These are phyloP conservation scores for Enteromius paludinosus DNA, from an alignment of 2,797 vertebrate species.

Conservation along the genomic window DNA sequence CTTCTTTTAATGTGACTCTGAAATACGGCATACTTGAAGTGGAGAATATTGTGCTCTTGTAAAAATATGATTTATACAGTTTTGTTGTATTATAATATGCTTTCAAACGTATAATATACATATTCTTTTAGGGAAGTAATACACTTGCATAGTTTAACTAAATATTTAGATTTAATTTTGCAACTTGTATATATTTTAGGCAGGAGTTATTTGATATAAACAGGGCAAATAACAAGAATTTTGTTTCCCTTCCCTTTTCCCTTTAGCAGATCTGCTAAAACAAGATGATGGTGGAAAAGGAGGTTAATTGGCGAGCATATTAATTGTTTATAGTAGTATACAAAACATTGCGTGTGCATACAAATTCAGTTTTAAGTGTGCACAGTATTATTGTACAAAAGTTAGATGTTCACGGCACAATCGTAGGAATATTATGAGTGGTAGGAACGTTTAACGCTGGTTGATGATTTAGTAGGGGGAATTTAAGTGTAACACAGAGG, in stretches of 20 bases:
- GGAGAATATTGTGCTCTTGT: background rate
- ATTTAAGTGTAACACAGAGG: background rate
- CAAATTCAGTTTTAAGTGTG: background rate
- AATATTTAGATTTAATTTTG: background rate
- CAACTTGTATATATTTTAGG: background rate
- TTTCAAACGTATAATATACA: background rate
- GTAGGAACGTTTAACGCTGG: slow-evolving; percentile 36
- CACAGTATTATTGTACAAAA: background rate
- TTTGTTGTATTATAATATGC: background rate
- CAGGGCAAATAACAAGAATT: background rate
- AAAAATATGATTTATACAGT: background rate
- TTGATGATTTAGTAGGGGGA: slow-evolving; percentile 65
- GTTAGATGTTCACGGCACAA: background rate
- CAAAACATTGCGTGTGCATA: background rate
- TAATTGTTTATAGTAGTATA: background rate
- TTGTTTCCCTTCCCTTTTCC: background rate
- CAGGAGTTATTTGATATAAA: background rate
- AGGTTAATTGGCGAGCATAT: background rate
- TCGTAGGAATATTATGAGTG: background rate
- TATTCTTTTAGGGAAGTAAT: background rate
- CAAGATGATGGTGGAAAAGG: background rate
- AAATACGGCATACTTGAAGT: background rate
- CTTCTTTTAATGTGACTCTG: background rate
- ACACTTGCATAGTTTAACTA: background rate
- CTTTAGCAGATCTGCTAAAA: background rate